phyloP scores from a whole-genome alignment of 1,140 invertebrate genomes.

The Aphis craccivora region DNA sequence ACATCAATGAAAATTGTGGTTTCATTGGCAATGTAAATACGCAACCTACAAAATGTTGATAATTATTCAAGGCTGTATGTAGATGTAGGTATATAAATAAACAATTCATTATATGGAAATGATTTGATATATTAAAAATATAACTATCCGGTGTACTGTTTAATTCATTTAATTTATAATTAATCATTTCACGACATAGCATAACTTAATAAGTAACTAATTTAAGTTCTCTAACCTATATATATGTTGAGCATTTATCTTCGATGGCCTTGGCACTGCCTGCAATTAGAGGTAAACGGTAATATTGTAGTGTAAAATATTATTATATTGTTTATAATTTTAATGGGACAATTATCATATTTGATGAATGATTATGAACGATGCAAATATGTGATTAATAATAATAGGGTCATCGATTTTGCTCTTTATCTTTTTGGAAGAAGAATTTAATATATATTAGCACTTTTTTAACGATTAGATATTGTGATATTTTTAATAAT shows the following conservation, averaged over 20 bases:
- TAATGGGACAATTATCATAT: not conserved
- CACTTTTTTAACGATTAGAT: too few species aligned
- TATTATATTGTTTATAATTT: not conserved
- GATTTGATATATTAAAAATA: not conserved
- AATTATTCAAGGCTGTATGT: not conserved
- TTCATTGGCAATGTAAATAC: not conserved
- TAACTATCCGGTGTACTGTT: not conserved
- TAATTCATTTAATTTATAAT: not conserved
- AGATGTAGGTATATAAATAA: not conserved
- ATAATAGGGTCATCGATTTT: too few species aligned
- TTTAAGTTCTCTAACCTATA: not conserved
- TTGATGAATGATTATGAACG: not conserved
- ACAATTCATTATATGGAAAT: not conserved
- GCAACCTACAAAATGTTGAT: not conserved
- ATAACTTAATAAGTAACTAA: not conserved
- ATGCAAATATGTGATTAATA: not conserved
- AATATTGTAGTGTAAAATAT: not conserved
- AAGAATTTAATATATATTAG: too few species aligned
- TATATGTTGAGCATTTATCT: not conserved
- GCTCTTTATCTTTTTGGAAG: too few species aligned
- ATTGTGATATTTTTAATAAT: too few species aligned
- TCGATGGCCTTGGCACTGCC: not conserved
- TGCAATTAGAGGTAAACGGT: not conserved
- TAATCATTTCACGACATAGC: not conserved
- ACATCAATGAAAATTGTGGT: constrained; percentile 6